Evolutionary conservation across 2,113 vertebrate genomes (phyloP).

Genomic region (Apodemus speciosus): DNA sequence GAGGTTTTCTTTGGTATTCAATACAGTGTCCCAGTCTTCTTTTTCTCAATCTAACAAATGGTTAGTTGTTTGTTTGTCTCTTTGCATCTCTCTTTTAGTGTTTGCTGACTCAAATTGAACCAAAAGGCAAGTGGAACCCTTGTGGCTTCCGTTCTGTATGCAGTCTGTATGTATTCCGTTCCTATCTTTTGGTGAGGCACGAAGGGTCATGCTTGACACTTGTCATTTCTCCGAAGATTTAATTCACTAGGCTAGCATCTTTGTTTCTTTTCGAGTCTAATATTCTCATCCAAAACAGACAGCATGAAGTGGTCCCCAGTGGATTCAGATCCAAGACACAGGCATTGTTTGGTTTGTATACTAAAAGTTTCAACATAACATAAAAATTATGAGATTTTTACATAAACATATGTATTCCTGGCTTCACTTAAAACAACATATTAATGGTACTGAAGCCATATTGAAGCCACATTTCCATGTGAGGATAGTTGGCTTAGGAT

Average conservation of each 20-base stretch:
- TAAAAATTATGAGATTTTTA: slow-evolving; percentile 30
- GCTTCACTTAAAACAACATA: slow-evolving; percentile 23
- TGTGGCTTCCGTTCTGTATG: background rate
- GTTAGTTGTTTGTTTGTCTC: background rate
- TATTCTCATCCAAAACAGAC: slow-evolving; percentile 33
- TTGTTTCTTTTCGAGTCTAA: background rate
- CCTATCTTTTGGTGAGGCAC: background rate
- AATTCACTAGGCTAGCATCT: background rate
- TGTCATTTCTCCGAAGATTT: slow-evolving; percentile 30
- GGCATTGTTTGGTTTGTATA: slow-evolving; percentile 2
- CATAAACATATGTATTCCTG: background rate
- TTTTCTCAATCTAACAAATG: background rate
- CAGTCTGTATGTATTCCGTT: slow-evolving; percentile 13
- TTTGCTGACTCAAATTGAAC: slow-evolving; percentile 10
- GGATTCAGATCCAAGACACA: slow-evolving; percentile 12
- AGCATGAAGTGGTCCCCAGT: background rate
- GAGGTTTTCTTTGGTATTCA: slow-evolving; percentile 6
- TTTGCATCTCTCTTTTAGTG: background rate
- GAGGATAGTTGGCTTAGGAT: background rate
- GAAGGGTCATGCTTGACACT: background rate
- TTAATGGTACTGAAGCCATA: background rate
- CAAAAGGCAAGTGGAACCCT: slow-evolving; percentile 7
- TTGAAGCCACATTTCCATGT: background rate
- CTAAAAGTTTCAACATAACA: slow-evolving; percentile 46
- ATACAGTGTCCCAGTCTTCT: background rate